A percentile compares a stretch with the other conserved stretches of the same genome.
phyloP scores from a whole-genome alignment of 2,888 invertebrate genomes.

The Rutpela maculata region DNA sequence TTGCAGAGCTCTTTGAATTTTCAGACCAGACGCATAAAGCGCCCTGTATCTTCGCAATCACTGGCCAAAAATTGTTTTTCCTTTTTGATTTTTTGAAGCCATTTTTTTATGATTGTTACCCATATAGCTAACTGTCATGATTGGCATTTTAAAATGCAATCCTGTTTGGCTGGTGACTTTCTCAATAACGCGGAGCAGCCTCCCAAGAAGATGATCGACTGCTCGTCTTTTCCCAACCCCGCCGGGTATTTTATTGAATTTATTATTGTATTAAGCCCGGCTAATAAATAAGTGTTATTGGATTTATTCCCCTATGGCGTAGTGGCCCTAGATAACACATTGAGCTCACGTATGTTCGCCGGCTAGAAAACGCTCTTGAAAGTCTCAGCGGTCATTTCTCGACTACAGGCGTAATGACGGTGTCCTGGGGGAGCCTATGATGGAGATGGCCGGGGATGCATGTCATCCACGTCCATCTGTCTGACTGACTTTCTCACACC shows the following conservation, averaged over 20 bases:
- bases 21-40: too few relatives aligned
- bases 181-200: neutral
- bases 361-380: conserved; percentile 42
- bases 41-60: too few relatives aligned
- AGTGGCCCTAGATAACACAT: conserved; percentile 48
- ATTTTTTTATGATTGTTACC: too few relatives aligned
- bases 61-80: too few relatives aligned
- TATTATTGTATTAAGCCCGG: conserved; percentile 52
- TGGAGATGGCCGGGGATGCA: conserved; percentile 58
- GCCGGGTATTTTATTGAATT: conserved; percentile 46
- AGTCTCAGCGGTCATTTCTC: conserved; percentile 56
- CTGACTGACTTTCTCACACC: conserved; percentile 48
- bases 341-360: conserved; percentile 51
- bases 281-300: conserved; percentile 58
- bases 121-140: too few relatives aligned
- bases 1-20: too few relatives aligned
- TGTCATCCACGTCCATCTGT: conserved; percentile 58
- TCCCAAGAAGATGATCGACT: neutral
- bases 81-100: too few relatives aligned
- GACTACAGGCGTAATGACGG: conserved; percentile 57
- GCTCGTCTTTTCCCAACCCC: neutral
- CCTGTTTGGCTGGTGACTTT: too few relatives aligned
- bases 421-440: conserved; percentile 55
- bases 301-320: conserved; percentile 48
- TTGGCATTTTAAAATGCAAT: too few relatives aligned